Evolutionary conservation across 2,888 invertebrate species (phyloP).

Genomic region (Liopterus haemorrhoidalis): DNA sequence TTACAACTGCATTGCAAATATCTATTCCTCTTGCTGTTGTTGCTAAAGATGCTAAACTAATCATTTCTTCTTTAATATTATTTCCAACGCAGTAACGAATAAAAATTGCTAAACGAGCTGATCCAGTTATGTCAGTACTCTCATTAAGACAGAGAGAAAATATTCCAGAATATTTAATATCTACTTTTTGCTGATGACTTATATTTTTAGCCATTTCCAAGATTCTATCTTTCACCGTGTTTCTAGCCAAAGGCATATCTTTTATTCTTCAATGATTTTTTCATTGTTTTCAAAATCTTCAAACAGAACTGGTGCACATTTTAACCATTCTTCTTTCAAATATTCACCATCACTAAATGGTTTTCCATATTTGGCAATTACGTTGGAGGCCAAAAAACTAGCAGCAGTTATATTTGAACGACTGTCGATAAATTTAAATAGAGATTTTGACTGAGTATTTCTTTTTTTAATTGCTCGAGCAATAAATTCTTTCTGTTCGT

Average conservation of each 20-base stretch:
- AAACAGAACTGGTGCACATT: slow-evolving; percentile 18
- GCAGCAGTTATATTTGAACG: slow-evolving; percentile 26
- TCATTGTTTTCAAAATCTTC: slow-evolving; percentile 25
- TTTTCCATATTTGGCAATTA: slow-evolving; percentile 28
- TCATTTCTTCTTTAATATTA: slow-evolving; percentile 26
- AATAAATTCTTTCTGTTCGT: slow-evolving; percentile 31
- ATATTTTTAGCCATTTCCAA: slow-evolving; percentile 27
- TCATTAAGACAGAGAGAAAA: slow-evolving; percentile 30
- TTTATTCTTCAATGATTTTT: slow-evolving; percentile 25
- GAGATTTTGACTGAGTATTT: slow-evolving; percentile 29
- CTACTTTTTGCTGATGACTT: slow-evolving; percentile 26
- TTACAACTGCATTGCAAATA: slow-evolving; percentile 17
- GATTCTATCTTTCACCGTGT: slow-evolving; percentile 30
- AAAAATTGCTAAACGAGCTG: slow-evolving; percentile 28
- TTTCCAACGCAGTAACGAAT: slow-evolving; percentile 25
- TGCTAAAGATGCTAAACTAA: slow-evolving; percentile 24
- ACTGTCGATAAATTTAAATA: slow-evolving; percentile 30
- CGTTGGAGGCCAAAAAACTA: slow-evolving; percentile 28
- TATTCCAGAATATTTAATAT: slow-evolving; percentile 24
- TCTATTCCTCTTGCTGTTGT: slow-evolving; percentile 23
- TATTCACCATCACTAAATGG: slow-evolving; percentile 26
- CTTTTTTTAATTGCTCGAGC: slow-evolving; percentile 26
- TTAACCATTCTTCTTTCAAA: slow-evolving; percentile 19
- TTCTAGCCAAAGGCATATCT: slow-evolving; percentile 28
- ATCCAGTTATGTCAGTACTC: slow-evolving; percentile 28